phyloP scores from a whole-genome alignment of 2,113 vertebrate genomes.

The Pimephales promelas region DNA sequence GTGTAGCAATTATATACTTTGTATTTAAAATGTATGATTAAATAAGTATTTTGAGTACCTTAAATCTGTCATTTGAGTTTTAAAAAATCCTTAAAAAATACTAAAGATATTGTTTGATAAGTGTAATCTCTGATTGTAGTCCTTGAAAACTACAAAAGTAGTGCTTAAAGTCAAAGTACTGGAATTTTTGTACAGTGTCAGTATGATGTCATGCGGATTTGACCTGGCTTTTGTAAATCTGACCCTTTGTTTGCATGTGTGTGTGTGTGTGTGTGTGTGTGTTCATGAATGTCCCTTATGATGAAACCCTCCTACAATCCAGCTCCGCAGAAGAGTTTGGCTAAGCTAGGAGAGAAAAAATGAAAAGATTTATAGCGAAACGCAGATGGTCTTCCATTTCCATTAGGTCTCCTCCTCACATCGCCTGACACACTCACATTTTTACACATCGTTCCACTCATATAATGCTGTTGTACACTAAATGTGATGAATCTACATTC shows the following conservation, averaged over 20 bases:
- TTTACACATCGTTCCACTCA: not conserved
- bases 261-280: slow-evolving; percentile 36
- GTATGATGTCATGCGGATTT: slow-evolving; percentile 24
- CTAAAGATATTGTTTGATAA: no score
- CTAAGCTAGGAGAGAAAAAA: slow-evolving; percentile 23
- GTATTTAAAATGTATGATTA: no score
- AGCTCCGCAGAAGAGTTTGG: slow-evolving; percentile 19
- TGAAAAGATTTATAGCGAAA: slow-evolving; percentile 46
- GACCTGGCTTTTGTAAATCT: slow-evolving; percentile 29
- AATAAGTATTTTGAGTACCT: no score
- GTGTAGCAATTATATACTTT: no score
- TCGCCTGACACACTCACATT: not conserved
- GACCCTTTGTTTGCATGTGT: slow-evolving; percentile 28
- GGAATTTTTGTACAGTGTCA: no score
- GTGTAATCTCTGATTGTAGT: no score
- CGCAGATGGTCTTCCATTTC: slow-evolving; percentile 45
- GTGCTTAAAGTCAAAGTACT: no score
- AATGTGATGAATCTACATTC: not conserved
- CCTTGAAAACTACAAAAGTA: no score
- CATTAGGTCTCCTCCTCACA: not conserved
- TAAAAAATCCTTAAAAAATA: no score
- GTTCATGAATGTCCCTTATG: not conserved
- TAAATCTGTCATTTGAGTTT: no score
- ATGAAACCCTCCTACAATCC: slow-evolving; percentile 29
- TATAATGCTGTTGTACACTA: not conserved